Evolutionary conservation across 2,888 invertebrate genomes (phyloP).

Genomic region (Cantharis flavilabris): DNA sequence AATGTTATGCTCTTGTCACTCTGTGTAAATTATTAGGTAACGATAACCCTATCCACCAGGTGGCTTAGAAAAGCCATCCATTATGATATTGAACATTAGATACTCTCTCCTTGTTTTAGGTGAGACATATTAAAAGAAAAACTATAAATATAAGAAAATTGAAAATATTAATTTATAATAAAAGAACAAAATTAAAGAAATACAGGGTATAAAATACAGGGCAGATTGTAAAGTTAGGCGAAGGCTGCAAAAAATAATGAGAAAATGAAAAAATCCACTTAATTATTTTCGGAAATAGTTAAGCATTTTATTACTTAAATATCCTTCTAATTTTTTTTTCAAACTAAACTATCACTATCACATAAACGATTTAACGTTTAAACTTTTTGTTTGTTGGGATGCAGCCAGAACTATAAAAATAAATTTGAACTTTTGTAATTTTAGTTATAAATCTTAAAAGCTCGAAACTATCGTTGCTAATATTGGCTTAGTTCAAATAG

Average conservation of each 20-base stretch:
- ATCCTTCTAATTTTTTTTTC: background rate
- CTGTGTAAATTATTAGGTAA: no score
- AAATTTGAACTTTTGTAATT: background rate
- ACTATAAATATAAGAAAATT: no score
- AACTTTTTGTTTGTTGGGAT: background rate
- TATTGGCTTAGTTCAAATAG: background rate
- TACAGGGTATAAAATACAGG: background rate
- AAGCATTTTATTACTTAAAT: background rate
- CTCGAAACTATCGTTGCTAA: background rate
- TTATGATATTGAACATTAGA: no score
- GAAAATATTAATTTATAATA: no score
- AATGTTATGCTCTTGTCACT: no score
- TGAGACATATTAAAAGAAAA: no score
- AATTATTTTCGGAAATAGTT: background rate
- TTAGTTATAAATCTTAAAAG: background rate
- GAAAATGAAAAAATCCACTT: background rate
- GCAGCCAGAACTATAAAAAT: background rate
- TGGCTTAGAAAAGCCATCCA: no score
- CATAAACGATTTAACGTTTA: background rate
- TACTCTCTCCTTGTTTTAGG: no score
- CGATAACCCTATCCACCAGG: no score
- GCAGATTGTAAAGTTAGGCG: background rate
- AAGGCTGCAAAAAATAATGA: background rate
- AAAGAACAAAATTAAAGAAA: no score
- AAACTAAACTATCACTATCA: background rate